phyloP scores from a whole-genome alignment of 2,113 vertebrate species.

The Pholis gunnellus region DNA sequence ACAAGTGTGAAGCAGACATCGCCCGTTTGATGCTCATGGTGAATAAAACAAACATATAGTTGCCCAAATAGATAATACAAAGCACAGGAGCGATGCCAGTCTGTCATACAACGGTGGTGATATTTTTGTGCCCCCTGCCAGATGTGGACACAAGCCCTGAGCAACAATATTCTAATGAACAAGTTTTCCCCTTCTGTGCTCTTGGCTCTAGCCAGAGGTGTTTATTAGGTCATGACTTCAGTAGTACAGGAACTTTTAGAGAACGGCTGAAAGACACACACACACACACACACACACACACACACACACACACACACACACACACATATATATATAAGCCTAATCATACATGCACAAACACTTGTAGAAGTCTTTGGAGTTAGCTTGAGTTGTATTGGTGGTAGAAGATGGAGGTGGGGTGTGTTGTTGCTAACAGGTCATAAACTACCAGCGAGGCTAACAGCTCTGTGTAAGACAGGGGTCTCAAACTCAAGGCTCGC shows the following conservation, averaged over 20 bases:
- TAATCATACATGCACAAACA: conserved; percentile 1
- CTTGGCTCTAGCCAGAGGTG: conserved; percentile 36
- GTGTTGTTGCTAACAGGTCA: conserved; percentile 39
- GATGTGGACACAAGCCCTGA: no score
- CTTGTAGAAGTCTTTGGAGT: conserved; percentile 27
- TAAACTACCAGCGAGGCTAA: conserved; percentile 75
- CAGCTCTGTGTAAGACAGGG: conserved; percentile 18
- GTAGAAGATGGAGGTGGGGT: conserved; percentile 10
- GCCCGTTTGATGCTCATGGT: no score
- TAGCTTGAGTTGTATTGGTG: conserved; percentile 31
- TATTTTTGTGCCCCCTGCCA: no score
- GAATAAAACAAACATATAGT: no score
- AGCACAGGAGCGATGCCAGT: no score
- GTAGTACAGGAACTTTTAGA: conserved; percentile 5
- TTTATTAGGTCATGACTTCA: conserved; percentile 49
- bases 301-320: conserved; percentile 1
- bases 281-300: conserved; percentile 10
- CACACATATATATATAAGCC: background rate
- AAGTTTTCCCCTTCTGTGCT: conserved; percentile 4
- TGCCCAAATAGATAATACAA: no score
- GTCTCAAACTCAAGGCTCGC: no score
- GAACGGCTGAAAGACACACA: conserved; percentile 22
- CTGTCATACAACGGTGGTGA: no score
- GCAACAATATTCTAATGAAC: conserved; percentile 35
- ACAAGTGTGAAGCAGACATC: no score